Percentiles rank a stretch among this genome's conserved stretches.
phyloP scores from a whole-genome alignment of 1,140 invertebrate genomes.

The Drosophila azteca region DNA sequence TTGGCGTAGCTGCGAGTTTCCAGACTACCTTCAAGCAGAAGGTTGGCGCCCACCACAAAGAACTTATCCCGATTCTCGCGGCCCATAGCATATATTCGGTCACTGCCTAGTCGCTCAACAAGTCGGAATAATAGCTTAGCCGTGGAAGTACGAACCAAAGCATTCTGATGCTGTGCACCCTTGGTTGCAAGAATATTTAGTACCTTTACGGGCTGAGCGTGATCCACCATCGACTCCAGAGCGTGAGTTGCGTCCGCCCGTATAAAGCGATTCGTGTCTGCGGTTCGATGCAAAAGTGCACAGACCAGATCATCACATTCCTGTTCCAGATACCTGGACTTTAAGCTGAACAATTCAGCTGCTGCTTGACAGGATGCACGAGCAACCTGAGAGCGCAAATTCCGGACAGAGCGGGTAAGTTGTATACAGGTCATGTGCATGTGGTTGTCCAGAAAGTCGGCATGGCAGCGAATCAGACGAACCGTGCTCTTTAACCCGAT shows the following conservation, averaged over 20 bases:
- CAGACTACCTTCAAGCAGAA: constrained; percentile 93
- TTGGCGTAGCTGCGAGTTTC: constrained; percentile 91
- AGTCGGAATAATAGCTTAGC: constrained; percentile 90
- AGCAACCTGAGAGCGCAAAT: constrained; percentile 95
- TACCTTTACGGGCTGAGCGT: constrained; percentile 86
- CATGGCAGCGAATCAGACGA: constrained; percentile 89
- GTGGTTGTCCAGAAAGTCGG: constrained; percentile 87
- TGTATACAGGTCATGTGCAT: constrained; percentile 87
- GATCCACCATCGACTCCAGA: constrained; percentile 91
- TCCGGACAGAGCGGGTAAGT: constrained; percentile 91
- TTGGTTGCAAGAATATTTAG: constrained; percentile 84
- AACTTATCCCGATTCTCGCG: constrained; percentile 92
- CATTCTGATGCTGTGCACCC: constrained; percentile 92
- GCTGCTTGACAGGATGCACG: constrained; percentile 92
- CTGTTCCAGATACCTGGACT: constrained; percentile 90
- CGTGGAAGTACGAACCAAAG: constrained; percentile 91
- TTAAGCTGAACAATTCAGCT: constrained; percentile 89
- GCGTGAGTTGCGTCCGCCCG: constrained; percentile 93
- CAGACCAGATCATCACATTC: constrained; percentile 94
- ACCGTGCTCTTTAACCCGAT: constrained; percentile 90
- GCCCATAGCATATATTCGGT: constrained; percentile 89
- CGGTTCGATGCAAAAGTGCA: constrained; percentile 92
- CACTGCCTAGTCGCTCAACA: constrained; percentile 89
- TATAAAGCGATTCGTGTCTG: constrained; percentile 96
- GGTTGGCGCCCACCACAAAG: constrained; percentile 90